Percentiles rank a stretch among this genome's conserved stretches.
These are phyloP conservation scores for Ceratoteleas bidentatus DNA, from an alignment of 1,140 invertebrate genomes.

Conservation along the genomic window DNA sequence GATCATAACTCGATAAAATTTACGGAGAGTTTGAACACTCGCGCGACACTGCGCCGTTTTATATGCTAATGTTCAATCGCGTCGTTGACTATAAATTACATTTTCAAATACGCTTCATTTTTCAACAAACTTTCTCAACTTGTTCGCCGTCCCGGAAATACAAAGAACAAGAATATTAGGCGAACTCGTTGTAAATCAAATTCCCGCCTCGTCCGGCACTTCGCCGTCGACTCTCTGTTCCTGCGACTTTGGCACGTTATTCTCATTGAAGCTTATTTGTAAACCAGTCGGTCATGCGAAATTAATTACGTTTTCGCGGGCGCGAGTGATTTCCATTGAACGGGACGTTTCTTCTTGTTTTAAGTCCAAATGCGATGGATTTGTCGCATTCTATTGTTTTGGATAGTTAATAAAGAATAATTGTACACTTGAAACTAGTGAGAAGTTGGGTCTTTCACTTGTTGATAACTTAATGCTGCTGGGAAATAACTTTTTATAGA, in stretches of 20 bases:
- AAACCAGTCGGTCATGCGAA: conserved; percentile 2
- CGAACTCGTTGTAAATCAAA: conserved; percentile 59
- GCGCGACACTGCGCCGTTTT: conserved; percentile 47
- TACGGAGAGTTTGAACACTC: conserved; percentile 43
- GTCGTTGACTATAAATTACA: conserved; percentile 63
- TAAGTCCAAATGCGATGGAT: neutral
- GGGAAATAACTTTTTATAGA: no score
- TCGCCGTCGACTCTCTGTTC: conserved; percentile 10
- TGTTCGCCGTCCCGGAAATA: conserved; percentile 45
- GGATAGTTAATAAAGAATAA: no score
- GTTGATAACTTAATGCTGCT: no score
- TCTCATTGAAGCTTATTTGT: conserved; percentile 42
- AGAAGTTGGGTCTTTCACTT: no score
- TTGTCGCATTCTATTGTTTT: neutral
- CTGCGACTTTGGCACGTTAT: conserved; percentile 19
- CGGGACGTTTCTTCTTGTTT: conserved; percentile 8
- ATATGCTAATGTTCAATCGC: conserved; percentile 60
- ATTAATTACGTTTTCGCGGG: conserved; percentile 30
- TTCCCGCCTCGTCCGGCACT: conserved; percentile 27
- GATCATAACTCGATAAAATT: conserved; percentile 60
- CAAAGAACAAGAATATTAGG: conserved; percentile 58
- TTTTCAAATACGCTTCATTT: conserved; percentile 63
- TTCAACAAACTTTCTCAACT: conserved; percentile 59
- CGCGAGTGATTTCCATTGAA: conserved; percentile 11
- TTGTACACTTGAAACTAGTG: no score